A percentile compares a stretch with the other conserved stretches of the same genome.
Conservation (phyloP, 2,888 invertebrate genomes). For the Trissolcus japonicus region DNA sequence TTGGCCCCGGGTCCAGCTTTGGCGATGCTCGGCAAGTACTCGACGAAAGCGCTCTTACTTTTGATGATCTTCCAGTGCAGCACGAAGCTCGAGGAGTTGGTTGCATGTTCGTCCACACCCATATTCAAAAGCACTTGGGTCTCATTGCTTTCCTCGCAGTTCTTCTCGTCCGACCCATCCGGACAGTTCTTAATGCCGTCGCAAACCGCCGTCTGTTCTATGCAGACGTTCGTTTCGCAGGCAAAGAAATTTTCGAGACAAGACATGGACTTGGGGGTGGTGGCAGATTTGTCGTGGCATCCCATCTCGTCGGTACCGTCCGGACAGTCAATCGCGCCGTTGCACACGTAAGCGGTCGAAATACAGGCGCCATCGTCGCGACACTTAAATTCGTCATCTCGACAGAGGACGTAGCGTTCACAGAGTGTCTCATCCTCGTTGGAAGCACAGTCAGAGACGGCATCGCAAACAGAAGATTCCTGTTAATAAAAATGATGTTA, state of each 20-base stretch:
- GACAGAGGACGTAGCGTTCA: constrained; percentile 69
- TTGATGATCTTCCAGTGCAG: constrained; percentile 81
- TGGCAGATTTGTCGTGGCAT: constrained; percentile 64
- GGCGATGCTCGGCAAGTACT: constrained; percentile 84
- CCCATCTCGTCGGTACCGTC: constrained; percentile 79
- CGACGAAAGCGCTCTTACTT: constrained; percentile 76
- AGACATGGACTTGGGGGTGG: constrained; percentile 59
- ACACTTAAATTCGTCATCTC: constrained; percentile 79
- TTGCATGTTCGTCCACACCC: constrained; percentile 81
- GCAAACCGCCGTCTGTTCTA: constrained; percentile 81
- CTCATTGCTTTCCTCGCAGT: constrained; percentile 78
- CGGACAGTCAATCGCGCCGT: constrained; percentile 78
- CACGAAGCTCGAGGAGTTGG: constrained; percentile 81
- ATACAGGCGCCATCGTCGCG: constrained; percentile 81
- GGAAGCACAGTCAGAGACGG: constrained; percentile 78
- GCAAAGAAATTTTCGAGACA: constrained; percentile 79
- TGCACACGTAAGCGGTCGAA: constrained; percentile 77
- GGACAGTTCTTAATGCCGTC: constrained; percentile 84
- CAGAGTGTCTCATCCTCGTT: constrained; percentile 82
- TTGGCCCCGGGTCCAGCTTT: constrained; percentile 76
- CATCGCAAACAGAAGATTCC: constrained; percentile 81
- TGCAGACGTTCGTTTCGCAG: constrained; percentile 81
- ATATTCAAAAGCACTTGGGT: constrained; percentile 80
- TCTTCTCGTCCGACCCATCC: constrained; percentile 85
- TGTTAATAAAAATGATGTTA: constrained; percentile 12